Evolutionary conservation across 1,140 invertebrate genomes (phyloP).

Genomic region (Trichogramma pretiosum): DNA sequence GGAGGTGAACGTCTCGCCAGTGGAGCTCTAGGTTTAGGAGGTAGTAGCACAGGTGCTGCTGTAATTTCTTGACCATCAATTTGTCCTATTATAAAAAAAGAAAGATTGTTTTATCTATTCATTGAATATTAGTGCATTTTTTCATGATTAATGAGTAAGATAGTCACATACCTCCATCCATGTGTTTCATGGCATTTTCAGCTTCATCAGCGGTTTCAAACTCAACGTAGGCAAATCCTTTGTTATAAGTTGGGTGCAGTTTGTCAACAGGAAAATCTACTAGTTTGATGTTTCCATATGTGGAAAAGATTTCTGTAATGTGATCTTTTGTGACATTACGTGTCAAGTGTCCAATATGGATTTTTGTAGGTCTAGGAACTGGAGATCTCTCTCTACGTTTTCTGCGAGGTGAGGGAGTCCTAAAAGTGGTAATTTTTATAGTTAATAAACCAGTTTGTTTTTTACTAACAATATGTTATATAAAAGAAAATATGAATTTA

Average conservation of each 20-base stretch:
- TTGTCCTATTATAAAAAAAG: constrained; percentile 52
- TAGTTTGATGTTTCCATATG: constrained; percentile 82
- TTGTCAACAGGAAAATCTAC: constrained; percentile 86
- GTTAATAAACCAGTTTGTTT: too few relatives aligned
- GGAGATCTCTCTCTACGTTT: constrained; percentile 70
- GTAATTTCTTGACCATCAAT: constrained; percentile 91
- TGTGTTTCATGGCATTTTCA: constrained; percentile 97
- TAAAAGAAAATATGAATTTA: too few relatives aligned
- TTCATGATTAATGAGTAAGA: background rate
- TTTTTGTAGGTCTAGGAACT: constrained; percentile 78
- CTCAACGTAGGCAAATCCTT: constrained; percentile 92
- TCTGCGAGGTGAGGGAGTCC: constrained; percentile 48
- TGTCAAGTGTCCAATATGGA: constrained; percentile 86
- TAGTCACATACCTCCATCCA: constrained; percentile 79
- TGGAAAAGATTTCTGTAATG: constrained; percentile 88
- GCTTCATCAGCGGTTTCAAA: constrained; percentile 90
- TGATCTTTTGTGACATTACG: constrained; percentile 91
- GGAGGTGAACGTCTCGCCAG: constrained; percentile 56
- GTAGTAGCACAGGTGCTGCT: constrained; percentile 78
- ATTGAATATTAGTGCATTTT: background rate
- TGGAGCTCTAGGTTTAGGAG: constrained; percentile 57
- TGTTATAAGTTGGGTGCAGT: constrained; percentile 72
- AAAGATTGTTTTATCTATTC: constrained; percentile 5
- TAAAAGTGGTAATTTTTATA: too few relatives aligned
- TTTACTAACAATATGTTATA: too few relatives aligned